A percentile compares a stretch with the other conserved stretches of the same genome.
Conservation (phyloP, 1,140 invertebrate species). For the Drosophila kurseongensis region DNA sequence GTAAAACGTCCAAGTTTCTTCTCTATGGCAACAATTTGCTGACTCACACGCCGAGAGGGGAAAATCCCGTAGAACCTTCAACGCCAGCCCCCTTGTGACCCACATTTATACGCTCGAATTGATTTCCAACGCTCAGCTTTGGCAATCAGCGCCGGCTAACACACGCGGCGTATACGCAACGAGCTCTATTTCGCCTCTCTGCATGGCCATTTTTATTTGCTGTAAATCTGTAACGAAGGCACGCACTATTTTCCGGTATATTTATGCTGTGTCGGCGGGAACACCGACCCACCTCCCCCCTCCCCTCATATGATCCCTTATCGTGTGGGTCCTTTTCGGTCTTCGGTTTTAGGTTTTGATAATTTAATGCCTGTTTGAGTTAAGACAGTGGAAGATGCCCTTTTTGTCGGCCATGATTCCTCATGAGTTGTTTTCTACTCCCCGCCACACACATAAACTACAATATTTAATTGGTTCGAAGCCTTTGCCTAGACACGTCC, state of each 20-base stretch:
- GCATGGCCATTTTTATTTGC: conserved; percentile 55
- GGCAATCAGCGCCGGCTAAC: conserved; percentile 69
- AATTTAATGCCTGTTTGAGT: conserved; percentile 82
- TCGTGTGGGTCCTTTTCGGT: conserved; percentile 19
- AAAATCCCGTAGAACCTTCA: background rate
- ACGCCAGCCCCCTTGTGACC: conserved; percentile 51
- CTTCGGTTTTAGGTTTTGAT: conserved; percentile 59
- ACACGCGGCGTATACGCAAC: conserved; percentile 72
- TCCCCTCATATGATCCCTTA: conserved; percentile 26
- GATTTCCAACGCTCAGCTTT: conserved; percentile 73
- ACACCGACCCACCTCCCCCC: conserved; percentile 4
- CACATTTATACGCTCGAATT: conserved; percentile 80
- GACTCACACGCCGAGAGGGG: conserved; percentile 53
- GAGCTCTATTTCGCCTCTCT: conserved; percentile 21
- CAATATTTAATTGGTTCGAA: conserved; percentile 73
- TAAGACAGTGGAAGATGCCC: conserved; percentile 49
- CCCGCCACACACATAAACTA: conserved; percentile 69
- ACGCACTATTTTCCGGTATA: conserved; percentile 70
- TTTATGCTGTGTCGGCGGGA: conserved; percentile 74
- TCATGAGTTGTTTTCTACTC: conserved; percentile 53
- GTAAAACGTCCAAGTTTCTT: conserved; percentile 60
- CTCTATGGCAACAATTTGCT: conserved; percentile 65
- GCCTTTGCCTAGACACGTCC: conserved; percentile 60
- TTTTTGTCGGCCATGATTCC: conserved; percentile 53
- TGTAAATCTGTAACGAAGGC: conserved; percentile 79